phyloP scores from a whole-genome alignment of 2,888 invertebrate genomes.

The Dryomyza anilis region DNA sequence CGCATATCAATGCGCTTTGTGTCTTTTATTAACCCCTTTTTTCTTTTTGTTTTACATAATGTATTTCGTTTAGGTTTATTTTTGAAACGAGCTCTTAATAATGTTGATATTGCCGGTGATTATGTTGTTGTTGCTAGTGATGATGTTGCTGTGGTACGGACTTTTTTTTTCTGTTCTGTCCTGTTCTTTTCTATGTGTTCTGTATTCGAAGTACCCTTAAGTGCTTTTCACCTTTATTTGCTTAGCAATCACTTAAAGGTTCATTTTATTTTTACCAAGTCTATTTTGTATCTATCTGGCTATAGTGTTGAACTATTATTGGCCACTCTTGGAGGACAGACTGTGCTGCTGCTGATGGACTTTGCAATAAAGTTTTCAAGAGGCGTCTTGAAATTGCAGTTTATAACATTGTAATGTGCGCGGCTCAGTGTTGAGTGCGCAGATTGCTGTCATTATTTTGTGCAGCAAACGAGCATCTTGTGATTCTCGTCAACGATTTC shows the following conservation, averaged over 20 bases:
- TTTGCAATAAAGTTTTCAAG: too few species aligned
- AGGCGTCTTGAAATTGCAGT: slow-evolving; percentile 12
- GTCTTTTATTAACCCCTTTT: too few species aligned
- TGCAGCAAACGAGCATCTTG: too few species aligned
- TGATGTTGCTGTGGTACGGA: neutral
- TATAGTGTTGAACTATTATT: neutral
- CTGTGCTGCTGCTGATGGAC: neutral
- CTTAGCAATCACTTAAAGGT: slow-evolving; percentile 4
- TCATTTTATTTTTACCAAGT: slow-evolving; percentile 22
- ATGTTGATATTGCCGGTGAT: neutral
- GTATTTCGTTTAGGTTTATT: too few species aligned
- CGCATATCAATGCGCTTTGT: too few species aligned
- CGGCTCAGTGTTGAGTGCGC: too few species aligned
- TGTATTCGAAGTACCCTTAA: neutral
- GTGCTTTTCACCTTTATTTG: neutral
- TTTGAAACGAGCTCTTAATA: neutral
- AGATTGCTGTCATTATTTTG: slow-evolving; percentile 14
- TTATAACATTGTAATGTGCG: slow-evolving; percentile 18
- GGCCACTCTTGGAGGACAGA: too few species aligned
- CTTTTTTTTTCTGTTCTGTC: neutral
- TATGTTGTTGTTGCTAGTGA: neutral
- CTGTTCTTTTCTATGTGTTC: neutral
- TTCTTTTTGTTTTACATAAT: too few species aligned
- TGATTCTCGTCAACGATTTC: neutral
- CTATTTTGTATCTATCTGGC: neutral